Conservation (phyloP, 2,888 invertebrate species). For the Luffia ferchaultella region DNA sequence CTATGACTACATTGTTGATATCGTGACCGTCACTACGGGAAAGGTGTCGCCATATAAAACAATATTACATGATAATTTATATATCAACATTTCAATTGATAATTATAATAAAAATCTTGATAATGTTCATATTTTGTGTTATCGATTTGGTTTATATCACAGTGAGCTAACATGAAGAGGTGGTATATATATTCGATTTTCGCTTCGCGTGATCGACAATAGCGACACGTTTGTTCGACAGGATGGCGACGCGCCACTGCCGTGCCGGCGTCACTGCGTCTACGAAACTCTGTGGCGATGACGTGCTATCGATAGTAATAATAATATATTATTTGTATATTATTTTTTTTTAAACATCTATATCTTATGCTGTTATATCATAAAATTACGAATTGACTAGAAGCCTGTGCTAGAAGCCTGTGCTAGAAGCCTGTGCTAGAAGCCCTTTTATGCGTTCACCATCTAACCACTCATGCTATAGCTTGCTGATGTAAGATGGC, state of each 20-base stretch:
- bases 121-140: neutral
- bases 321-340: no score
- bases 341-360: no score
- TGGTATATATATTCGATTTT: neutral
- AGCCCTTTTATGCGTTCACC: no score
- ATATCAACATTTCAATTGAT: neutral
- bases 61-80: slow-evolving; percentile 19
- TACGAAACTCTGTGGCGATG: slow-evolving; percentile 14
- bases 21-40: slow-evolving; percentile 34
- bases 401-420: no score
- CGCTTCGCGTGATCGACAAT: neutral
- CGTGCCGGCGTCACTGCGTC: slow-evolving; percentile 47
- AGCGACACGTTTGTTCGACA: slow-evolving; percentile 12
- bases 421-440: no score
- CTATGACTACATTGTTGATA: slow-evolving; percentile 64
- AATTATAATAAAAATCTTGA: neutral
- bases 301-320: neutral
- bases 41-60: slow-evolving; percentile 32
- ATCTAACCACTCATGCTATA: no score
- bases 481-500: no score
- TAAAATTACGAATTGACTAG: no score
- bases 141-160: slow-evolving; percentile 20
- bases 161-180: neutral
- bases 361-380: no score
- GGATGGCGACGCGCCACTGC: slow-evolving; percentile 48